Evolutionary conservation across 2,888 invertebrate genomes (phyloP), one percentile per base, ranked within the genome.

Genomic region (Physocephala rufipes): DNA sequence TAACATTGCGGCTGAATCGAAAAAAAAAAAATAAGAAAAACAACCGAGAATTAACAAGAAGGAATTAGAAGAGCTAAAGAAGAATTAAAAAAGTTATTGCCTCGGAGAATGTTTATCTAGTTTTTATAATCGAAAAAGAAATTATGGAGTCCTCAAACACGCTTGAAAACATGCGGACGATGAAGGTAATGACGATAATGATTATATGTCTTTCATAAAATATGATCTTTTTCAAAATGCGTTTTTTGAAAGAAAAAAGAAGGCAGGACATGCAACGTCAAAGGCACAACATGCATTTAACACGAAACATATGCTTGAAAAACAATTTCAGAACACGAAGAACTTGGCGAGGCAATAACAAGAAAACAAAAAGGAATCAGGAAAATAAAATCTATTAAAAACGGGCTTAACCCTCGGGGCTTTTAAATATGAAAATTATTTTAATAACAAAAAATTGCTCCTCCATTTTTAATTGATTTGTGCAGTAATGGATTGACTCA

Each of bases 281-380:
- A 62, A 67, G 5, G 9, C 36, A 67, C 69, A 74, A 70, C 78
- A 81, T 82, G 80, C 72, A 82, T 78, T 75, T 77, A n/a, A 67
- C 36, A 36, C 36, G 69, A 70, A 74, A 70, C 78, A 81, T 82
- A 80, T 73, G 82, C 78, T 75, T 77, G 81, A 80, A 81, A 82
- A 77, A 78, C 79, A 78, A 81, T 78, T 79, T 76, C 78, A n/a
- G n/a, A n/a, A 43, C 7, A 2, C n/a, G 19, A 5, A 43, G 43
- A 62, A 43, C 30, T 19, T n/a, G 43, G 36, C 15, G 36, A 13
- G 45, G n/a, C n/a, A 15, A 21, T 15, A 36, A 19, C n/a, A 26
- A 26, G 15, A 30, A 58, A 30, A 30, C n/a, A 28, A 61, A 61
- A n/a, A 12, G 28, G 9, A 30, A 26, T 53, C n/a, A n/a, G n/a